A percentile compares a stretch with the other conserved stretches of the same genome.
These are phyloP conservation scores for Chymomyza costata DNA, from an alignment of 1,140 invertebrate genomes.

Conservation along the genomic window DNA sequence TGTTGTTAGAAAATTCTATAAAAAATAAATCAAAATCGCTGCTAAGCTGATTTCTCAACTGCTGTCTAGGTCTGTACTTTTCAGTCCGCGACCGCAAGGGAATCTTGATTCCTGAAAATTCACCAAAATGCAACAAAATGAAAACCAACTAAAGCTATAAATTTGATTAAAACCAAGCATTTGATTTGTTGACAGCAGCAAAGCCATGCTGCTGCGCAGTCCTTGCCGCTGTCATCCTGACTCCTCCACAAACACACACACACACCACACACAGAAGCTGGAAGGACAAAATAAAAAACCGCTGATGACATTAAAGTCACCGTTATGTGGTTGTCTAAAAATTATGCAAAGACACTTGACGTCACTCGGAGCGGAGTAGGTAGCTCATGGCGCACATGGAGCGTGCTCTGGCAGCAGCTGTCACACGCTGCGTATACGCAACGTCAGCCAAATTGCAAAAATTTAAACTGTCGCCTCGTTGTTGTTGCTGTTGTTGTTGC, in stretches of 20 bases:
- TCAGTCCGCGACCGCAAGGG: no score
- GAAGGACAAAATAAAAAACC: conserved; percentile 19
- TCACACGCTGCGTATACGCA: conserved; percentile 42
- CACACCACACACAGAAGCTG: neutral
- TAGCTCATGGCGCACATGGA: conserved; percentile 16
- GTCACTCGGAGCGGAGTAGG: conserved; percentile 4
- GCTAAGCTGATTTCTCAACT: no score
- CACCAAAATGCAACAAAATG: no score
- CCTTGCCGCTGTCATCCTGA: no score
- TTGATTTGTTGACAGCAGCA: conserved; percentile 48
- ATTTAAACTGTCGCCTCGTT: conserved; percentile 26
- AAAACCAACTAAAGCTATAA: no score
- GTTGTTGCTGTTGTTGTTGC: no score
- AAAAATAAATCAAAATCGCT: no score
- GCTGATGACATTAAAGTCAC: conserved; percentile 53
- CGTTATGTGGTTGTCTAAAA: conserved; percentile 46
- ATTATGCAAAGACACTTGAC: conserved; percentile 49
- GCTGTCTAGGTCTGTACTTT: no score
- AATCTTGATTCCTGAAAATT: no score
- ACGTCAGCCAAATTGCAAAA: conserved; percentile 51
- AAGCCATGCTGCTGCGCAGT: conserved; percentile 6
- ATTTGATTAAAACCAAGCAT: conserved; percentile 58
- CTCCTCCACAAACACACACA: no score
- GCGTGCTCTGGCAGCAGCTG: conserved; percentile 17
- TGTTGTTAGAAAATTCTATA: no score